These are phyloP conservation scores for human DNA, from an alignment of 2,113 vertebrate species.

Conservation along the genomic window GRCh38 chrX:17877001-17877500, in stretches of 20 bases:
- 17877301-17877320: constrained; percentile 48
- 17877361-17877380: constrained; percentile 64
- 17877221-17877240: constrained; percentile 64
- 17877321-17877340: constrained; percentile 63
- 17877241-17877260: constrained; percentile 49
- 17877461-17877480: constrained; percentile 54
- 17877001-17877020: neutral
- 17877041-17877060: constrained; percentile 28
- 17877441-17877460: constrained; percentile 59
- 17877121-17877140: constrained; percentile 65
- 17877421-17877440: constrained; percentile 57
- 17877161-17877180: constrained; percentile 64
- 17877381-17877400: constrained; percentile 68
- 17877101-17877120: constrained; percentile 67
- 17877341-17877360: constrained; percentile 53
- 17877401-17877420: constrained; percentile 62
- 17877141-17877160: constrained; percentile 55
- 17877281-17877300: constrained; percentile 43
- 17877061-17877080: constrained; percentile 31
- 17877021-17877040: constrained; percentile 53
- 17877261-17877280: constrained; percentile 54
- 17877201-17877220: constrained; percentile 69
- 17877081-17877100: constrained; percentile 52
- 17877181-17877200: constrained; percentile 45
- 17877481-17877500: constrained; percentile 39